Conservation (phyloP, 2,888 invertebrate species). For the Dynastes grantii region DNA sequence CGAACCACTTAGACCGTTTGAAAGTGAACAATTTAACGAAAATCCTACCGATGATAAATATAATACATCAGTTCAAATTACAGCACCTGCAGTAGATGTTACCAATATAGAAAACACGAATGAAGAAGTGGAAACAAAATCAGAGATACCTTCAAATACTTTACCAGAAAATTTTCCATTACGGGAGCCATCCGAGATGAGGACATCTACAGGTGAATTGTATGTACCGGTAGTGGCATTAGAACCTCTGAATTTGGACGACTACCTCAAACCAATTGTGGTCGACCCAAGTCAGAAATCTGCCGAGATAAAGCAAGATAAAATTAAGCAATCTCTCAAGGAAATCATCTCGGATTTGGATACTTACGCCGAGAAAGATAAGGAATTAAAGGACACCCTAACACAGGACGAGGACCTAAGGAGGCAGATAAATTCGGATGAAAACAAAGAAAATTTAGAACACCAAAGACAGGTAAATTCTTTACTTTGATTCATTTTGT, state of each 20-base stretch:
- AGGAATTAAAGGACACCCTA: conserved; percentile 46
- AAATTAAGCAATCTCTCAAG: conserved; percentile 74
- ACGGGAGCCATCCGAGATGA: conserved; percentile 43
- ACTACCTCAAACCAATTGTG: conserved; percentile 60
- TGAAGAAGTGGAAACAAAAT: background rate
- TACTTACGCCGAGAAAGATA: conserved; percentile 72
- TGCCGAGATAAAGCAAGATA: conserved; percentile 72
- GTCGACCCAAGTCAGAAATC: conserved; percentile 40
- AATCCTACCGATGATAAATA: background rate
- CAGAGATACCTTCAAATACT: background rate
- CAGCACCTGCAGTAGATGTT: background rate
- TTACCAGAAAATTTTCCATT: conserved; percentile 21
- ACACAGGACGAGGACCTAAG: background rate
- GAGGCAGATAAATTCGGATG: conserved; percentile 4
- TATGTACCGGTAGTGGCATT: conserved; percentile 51
- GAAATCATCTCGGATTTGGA: conserved; percentile 78
- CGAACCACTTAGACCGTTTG: conserved; percentile 37
- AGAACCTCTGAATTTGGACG: conserved; percentile 51
- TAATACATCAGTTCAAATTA: background rate
- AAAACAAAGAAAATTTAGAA: conserved; percentile 29
- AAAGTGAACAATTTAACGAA: conserved; percentile 13
- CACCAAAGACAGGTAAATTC: conserved; percentile 46
- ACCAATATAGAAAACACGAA: background rate
- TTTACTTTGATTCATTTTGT: conserved; percentile 14
- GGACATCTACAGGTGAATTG: conserved; percentile 46